Conservation (phyloP, 2,888 invertebrate genomes). For the Tridacna gigas region DNA sequence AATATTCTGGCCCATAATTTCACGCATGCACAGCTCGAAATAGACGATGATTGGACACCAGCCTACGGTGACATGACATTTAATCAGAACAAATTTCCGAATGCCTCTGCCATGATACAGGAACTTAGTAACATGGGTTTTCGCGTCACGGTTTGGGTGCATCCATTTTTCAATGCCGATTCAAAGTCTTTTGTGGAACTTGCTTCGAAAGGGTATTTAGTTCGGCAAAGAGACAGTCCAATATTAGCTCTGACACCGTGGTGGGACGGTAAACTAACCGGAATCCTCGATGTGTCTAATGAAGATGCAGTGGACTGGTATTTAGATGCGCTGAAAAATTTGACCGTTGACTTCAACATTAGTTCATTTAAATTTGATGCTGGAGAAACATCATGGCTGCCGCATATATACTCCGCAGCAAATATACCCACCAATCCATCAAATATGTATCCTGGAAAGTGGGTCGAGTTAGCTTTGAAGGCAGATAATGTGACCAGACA, state of each 20-base stretch:
- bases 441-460: conserved; percentile 74
- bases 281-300: conserved; percentile 96
- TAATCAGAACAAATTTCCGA: conserved; percentile 89
- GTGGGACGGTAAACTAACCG: conserved; percentile 90
- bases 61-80: conserved; percentile 94
- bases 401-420: conserved; percentile 67
- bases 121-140: conserved; percentile 88
- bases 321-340: conserved; percentile 88
- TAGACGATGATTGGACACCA: conserved; percentile 93
- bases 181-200: conserved; percentile 93
- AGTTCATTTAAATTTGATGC: conserved; percentile 96
- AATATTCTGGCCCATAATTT: conserved; percentile 70
- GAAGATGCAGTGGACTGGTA: conserved; percentile 92
- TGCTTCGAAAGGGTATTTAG: conserved; percentile 87
- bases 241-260: conserved; percentile 87
- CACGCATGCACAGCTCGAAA: conserved; percentile 87
- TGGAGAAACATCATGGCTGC: conserved; percentile 84
- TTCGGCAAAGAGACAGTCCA: conserved; percentile 78
- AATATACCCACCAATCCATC: conserved; percentile 70
- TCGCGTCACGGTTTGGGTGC: conserved; percentile 91
- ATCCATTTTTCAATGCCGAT: conserved; percentile 88
- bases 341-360: conserved; percentile 88
- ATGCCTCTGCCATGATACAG: conserved; percentile 86
- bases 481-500: conserved; percentile 83
- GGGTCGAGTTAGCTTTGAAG: conserved; percentile 72